phyloP scores from a whole-genome alignment of 2,888 invertebrate genomes.

The Fragum fragum region DNA sequence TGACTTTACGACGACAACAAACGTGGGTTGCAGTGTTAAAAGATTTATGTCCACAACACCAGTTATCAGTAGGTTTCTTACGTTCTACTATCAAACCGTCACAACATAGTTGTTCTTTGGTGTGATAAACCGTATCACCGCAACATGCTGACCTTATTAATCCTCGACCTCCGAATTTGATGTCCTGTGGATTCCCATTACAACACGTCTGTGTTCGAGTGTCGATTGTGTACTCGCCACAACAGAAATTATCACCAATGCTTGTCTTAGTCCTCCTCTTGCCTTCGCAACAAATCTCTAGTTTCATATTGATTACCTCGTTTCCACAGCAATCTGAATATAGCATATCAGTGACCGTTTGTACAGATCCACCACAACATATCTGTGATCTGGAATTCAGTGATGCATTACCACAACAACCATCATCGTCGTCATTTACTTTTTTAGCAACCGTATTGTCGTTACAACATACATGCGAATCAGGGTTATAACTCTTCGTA shows the following conservation, averaged over 20 bases:
- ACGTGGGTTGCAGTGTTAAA: slow-evolving; percentile 52
- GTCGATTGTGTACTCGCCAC: slow-evolving; percentile 53
- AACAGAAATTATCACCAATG: slow-evolving; percentile 53
- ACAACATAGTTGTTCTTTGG: slow-evolving; percentile 47
- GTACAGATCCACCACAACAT: slow-evolving; percentile 43
- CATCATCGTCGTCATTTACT: slow-evolving; percentile 44
- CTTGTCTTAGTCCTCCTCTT: slow-evolving; percentile 38
- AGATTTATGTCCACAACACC: slow-evolving; percentile 58
- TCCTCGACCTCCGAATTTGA: slow-evolving; percentile 23
- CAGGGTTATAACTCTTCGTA: slow-evolving; percentile 41
- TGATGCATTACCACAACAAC: slow-evolving; percentile 53
- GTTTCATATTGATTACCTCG: slow-evolving; percentile 36
- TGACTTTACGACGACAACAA: slow-evolving; percentile 46
- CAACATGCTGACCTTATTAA: slow-evolving; percentile 51
- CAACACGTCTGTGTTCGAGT: slow-evolving; percentile 53
- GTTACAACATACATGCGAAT: slow-evolving; percentile 52
- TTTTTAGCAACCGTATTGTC: slow-evolving; percentile 32
- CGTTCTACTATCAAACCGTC: slow-evolving; percentile 42
- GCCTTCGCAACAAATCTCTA: slow-evolving; percentile 49
- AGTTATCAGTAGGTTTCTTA: slow-evolving; percentile 36
- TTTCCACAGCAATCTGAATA: slow-evolving; percentile 44
- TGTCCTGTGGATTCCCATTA: slow-evolving; percentile 43
- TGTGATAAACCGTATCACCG: slow-evolving; percentile 42
- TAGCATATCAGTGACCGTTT: neutral
- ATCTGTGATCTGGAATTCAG: slow-evolving; percentile 38